These are phyloP conservation scores for Bombus pascuorum DNA, from an alignment of 1,140 invertebrate species.

Conservation along the genomic window DNA sequence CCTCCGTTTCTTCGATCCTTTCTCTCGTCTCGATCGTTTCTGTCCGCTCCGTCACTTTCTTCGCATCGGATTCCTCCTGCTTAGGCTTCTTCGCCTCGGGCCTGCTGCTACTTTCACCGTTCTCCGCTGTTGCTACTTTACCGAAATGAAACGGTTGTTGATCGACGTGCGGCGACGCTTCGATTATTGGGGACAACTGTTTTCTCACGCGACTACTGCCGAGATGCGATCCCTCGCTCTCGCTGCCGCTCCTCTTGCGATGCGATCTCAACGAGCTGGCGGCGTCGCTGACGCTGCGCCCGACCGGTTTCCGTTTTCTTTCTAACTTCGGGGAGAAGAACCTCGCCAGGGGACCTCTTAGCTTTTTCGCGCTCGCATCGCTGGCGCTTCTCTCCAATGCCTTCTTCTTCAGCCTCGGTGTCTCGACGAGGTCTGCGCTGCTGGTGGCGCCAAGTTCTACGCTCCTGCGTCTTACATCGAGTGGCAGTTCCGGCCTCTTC, in stretches of 20 bases:
- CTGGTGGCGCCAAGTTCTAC: constrained; percentile 72
- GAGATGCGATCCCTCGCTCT: constrained; percentile 76
- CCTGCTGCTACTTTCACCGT: constrained; percentile 14
- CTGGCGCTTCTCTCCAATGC: constrained; percentile 85
- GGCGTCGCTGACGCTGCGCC: constrained; percentile 81
- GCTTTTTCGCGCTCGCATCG: constrained; percentile 84
- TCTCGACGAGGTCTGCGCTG: constrained; percentile 58
- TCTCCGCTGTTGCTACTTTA: not conserved
- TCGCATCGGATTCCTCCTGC: constrained; percentile 59
- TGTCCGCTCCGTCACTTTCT: constrained; percentile 19
- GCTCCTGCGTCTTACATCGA: constrained; percentile 73
- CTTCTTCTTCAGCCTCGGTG: constrained; percentile 78
- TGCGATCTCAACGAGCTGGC: constrained; percentile 72
- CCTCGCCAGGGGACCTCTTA: constrained; percentile 73
- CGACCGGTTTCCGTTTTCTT: constrained; percentile 69
- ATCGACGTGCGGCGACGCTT: constrained; percentile 84
- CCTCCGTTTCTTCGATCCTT: constrained; percentile 35
- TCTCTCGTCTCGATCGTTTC: constrained; percentile 16
- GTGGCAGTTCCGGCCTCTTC: constrained; percentile 80
- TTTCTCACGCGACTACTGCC: constrained; percentile 80
- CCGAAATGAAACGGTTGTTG: constrained; percentile 85
- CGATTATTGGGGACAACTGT: constrained; percentile 90
- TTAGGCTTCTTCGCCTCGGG: constrained; percentile 73
- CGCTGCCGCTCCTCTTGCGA: constrained; percentile 77
- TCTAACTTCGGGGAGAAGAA: constrained; percentile 77